These are phyloP conservation scores for Cephonodes hylas DNA, from an alignment of 2,888 invertebrate genomes.

Conservation along the genomic window DNA sequence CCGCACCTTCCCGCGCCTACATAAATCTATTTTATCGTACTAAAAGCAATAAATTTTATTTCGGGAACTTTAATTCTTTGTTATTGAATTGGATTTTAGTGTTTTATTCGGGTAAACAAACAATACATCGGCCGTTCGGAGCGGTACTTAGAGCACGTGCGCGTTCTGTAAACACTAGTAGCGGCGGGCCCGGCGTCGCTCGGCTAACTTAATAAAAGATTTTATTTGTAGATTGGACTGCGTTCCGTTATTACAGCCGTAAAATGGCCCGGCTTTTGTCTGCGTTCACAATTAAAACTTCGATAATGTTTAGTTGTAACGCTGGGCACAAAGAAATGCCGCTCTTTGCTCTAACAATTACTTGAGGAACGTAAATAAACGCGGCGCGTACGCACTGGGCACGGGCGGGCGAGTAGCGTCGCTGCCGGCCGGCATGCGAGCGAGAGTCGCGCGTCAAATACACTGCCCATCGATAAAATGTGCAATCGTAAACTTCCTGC, in stretches of 20 bases:
- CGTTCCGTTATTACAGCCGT: slow-evolving; percentile 58
- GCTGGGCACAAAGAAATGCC: slow-evolving; percentile 71
- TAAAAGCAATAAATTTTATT: slow-evolving; percentile 80
- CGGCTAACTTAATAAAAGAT: slow-evolving; percentile 67
- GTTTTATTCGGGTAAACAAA: slow-evolving; percentile 81
- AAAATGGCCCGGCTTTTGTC: slow-evolving; percentile 65
- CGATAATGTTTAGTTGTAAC: slow-evolving; percentile 72
- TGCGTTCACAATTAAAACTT: slow-evolving; percentile 76
- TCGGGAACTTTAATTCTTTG: slow-evolving; percentile 82
- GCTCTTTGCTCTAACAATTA: slow-evolving; percentile 66
- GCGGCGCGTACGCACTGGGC: slow-evolving; percentile 22
- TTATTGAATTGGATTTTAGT: slow-evolving; percentile 82
- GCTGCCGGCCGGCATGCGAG: slow-evolving; percentile 29
- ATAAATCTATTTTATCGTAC: slow-evolving; percentile 82
- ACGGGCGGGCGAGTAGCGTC: not conserved
- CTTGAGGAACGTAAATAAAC: slow-evolving; percentile 69
- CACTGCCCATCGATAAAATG: slow-evolving; percentile 75
- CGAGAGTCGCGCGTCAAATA: slow-evolving; percentile 54
- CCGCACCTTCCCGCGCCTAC: slow-evolving; percentile 54
- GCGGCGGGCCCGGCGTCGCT: slow-evolving; percentile 56
- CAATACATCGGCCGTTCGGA: slow-evolving; percentile 73
- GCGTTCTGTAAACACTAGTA: slow-evolving; percentile 61
- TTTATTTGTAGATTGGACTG: slow-evolving; percentile 71
- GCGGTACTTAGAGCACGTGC: slow-evolving; percentile 76
- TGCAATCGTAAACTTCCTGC: slow-evolving; percentile 76